These are phyloP conservation scores for Xyliphius kryptos DNA, from an alignment of 2,113 vertebrate species.

Conservation along the genomic window DNA sequence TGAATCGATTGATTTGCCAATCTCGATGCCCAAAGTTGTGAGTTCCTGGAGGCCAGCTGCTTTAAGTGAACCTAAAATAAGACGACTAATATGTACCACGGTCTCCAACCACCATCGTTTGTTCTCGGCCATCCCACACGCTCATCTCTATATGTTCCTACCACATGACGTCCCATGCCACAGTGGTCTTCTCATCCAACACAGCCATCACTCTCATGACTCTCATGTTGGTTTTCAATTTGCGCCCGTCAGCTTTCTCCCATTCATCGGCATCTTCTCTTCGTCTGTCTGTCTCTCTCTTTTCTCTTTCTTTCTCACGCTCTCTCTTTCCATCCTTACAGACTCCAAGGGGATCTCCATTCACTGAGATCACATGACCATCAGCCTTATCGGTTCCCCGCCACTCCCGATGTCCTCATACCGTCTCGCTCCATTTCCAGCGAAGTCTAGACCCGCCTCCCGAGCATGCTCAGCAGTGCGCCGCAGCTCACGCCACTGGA, in stretches of 20 bases:
- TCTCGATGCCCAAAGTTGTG: conserved; percentile 3
- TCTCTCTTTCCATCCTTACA: conserved; percentile 43
- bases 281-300: conserved; percentile 48
- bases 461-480: conserved; percentile 49
- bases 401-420: conserved; percentile 77
- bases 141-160: conserved; percentile 8
- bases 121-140: conserved; percentile 16
- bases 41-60: neutral
- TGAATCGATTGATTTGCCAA: conserved; percentile 6
- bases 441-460: conserved; percentile 73
- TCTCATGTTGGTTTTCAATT: conserved; percentile 3
- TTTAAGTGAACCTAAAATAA: conserved; percentile 15
- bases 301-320: conserved; percentile 17
- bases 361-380: conserved; percentile 88
- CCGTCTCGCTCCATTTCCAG: conserved; percentile 75
- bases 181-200: neutral
- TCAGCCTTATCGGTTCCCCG: conserved; percentile 73
- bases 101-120: conserved; percentile 23
- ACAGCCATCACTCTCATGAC: conserved; percentile 14
- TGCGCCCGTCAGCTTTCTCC: conserved; percentile 19
- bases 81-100: conserved; percentile 12
- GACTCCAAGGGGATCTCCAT: conserved; percentile 74
- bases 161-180: too few species aligned
- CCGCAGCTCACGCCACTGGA: conserved; percentile 51
- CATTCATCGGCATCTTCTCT: conserved; percentile 14